Percentiles rank a stretch among this genome's conserved stretches.
Evolutionary conservation across 2,113 vertebrate species (phyloP).

Genomic region (Indri indri): DNA sequence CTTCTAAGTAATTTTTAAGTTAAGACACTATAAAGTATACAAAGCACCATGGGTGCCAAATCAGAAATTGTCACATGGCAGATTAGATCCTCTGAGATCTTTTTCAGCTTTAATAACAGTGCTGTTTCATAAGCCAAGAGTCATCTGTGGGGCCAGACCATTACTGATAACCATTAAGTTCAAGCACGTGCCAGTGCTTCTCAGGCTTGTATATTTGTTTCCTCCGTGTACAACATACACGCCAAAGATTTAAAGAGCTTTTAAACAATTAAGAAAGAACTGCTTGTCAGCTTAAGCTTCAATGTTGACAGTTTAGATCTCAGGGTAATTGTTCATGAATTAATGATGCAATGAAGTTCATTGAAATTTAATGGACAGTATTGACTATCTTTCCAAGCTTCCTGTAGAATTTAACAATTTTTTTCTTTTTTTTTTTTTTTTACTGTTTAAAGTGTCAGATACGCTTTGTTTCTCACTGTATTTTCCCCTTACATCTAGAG

Average conservation of each 20-base stretch:
- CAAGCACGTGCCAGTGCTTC: not conserved
- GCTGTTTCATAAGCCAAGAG: not conserved
- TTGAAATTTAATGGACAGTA: constrained; percentile 38
- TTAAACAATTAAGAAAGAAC: not conserved
- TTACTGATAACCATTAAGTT: not conserved
- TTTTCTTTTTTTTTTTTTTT: not conserved
- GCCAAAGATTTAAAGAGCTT: not conserved
- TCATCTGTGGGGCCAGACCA: not conserved
- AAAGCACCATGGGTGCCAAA: not conserved
- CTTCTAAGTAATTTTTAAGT: not conserved
- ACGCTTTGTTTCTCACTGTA: not conserved
- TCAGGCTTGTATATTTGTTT: not conserved
- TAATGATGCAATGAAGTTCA: not conserved
- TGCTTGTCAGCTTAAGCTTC: constrained; percentile 23
- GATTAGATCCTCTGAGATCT: not conserved
- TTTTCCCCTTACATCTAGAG: not conserved
- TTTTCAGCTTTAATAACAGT: not conserved
- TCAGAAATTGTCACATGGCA: not conserved
- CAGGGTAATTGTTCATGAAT: constrained; percentile 47
- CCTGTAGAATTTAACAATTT: not conserved
- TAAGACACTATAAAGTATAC: not conserved
- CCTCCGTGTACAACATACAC: not conserved
- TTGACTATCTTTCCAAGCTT: not conserved
- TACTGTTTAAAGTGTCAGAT: not conserved
- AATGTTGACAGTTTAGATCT: constrained; percentile 1